phyloP scores from a whole-genome alignment of 2,113 vertebrate species.

The Cebidichthys violaceus region DNA sequence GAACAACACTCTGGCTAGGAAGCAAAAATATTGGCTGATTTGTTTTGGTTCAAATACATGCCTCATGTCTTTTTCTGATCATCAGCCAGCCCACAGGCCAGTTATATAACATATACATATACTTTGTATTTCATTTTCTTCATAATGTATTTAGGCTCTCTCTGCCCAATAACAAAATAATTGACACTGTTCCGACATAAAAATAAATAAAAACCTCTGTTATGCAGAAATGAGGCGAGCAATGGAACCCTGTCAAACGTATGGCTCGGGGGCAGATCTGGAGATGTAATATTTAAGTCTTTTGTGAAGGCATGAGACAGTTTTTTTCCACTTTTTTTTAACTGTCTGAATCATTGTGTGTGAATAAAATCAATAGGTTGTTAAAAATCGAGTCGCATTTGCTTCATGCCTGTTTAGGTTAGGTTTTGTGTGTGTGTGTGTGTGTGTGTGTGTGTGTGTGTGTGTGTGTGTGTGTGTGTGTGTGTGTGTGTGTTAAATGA shows the following conservation, averaged over 20 bases:
- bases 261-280: conserved; percentile 14
- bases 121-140: background rate
- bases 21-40: background rate
- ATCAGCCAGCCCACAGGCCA: background rate
- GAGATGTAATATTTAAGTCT: background rate
- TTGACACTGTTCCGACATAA: background rate
- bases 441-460: background rate
- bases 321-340: conserved; percentile 27
- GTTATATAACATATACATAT: no score
- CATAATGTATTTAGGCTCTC: background rate
- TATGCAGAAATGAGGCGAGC: background rate
- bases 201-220: background rate
- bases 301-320: background rate
- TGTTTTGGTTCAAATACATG: background rate
- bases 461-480: conserved; percentile 1
- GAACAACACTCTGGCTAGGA: background rate
- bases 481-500: background rate
- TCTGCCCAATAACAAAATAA: background rate
- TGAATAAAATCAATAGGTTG: conserved; percentile 16
- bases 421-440: background rate
- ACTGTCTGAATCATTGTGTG: background rate
- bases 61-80: background rate
- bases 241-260: conserved; percentile 11
- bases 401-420: background rate
- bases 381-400: background rate